Base-by-base conservation (phyloP, 2,113 vertebrate genomes). In the Holacanthus passer region DNA sequence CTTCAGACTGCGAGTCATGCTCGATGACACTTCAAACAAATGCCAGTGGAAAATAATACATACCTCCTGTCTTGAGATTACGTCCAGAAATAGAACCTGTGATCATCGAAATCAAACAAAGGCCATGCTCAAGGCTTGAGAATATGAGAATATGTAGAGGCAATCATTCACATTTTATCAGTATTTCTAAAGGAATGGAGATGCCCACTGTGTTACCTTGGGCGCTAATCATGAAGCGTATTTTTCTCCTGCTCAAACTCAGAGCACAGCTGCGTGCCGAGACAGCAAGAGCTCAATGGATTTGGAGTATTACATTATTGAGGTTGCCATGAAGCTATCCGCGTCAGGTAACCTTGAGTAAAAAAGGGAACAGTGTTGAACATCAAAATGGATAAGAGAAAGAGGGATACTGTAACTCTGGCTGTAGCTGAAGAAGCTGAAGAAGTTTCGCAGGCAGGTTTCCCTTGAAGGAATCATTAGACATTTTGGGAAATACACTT, bases 31-130 rank as follows among this genome's bases (percentile, higher is more conserved):
- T 48, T 77, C 48, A 83, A 79, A 72, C 22, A 68, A 75, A 58
- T 27, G 64, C 19, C n/a, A 63, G 43, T 11, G 11, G 24, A 64
- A 76, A 77, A 68, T n/a, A 80, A 77, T 48, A 39, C 37, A 48
- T 13, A 84, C 55, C 35, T 60, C 22, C 45, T 69, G 55, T 58
- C 27, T 58, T 9, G 27, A 74, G 35, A 87, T 35, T 4, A 47
- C 52, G 35, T 55, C 24, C 52, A 62, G 48, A 77, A 81, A 87
- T 64, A 65, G 55, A 55, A 43, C 45, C 50, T 55, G 22, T 56
- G 59, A 71, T 73, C 37, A 76, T 9, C 32, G 56, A 55, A 66
- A 85, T 70, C 64, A 72, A 81, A 64, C 29, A 53, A 47, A 79
- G 19, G 32, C 53, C 37, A 65, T 63, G 56, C 31, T 68, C n/a